A percentile compares a stretch with the other conserved stretches of the same genome.
phyloP scores from a whole-genome alignment of 2,113 vertebrate species.

The Paralichthys olivaceus region DNA sequence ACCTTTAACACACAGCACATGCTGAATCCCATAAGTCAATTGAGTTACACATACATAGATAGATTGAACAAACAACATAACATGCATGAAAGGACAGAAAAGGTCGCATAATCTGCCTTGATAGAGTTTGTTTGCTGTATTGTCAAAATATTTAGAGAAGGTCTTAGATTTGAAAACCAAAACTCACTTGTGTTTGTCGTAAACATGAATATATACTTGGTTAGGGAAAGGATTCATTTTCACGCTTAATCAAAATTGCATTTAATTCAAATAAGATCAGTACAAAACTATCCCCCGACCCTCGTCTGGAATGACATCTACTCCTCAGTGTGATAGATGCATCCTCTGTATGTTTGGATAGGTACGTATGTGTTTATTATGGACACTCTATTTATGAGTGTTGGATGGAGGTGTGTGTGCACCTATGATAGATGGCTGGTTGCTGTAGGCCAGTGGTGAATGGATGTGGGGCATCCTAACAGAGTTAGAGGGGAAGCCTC shows the following conservation, averaged over 20 bases:
- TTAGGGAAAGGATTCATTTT: slow-evolving; percentile 78
- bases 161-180: slow-evolving; percentile 50
- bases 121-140: slow-evolving; percentile 61
- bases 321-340: slow-evolving; percentile 71
- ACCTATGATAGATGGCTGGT: slow-evolving; percentile 82
- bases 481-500: slow-evolving; percentile 75
- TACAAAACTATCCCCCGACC: slow-evolving; percentile 41
- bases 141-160: slow-evolving; percentile 65
- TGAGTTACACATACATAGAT: slow-evolving; percentile 56
- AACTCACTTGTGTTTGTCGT: slow-evolving; percentile 57
- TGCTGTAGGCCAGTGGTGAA: slow-evolving; percentile 79
- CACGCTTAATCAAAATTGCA: slow-evolving; percentile 75
- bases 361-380: slow-evolving; percentile 58
- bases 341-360: slow-evolving; percentile 37
- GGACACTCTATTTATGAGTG: slow-evolving; percentile 62
- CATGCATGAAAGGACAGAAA: slow-evolving; percentile 37
- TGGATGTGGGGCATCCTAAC: slow-evolving; percentile 80
- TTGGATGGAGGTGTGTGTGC: slow-evolving; percentile 68
- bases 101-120: slow-evolving; percentile 49
- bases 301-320: slow-evolving; percentile 56
- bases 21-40: slow-evolving; percentile 40
- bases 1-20: slow-evolving; percentile 20
- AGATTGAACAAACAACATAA: slow-evolving; percentile 60
- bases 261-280: slow-evolving; percentile 75
- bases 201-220: slow-evolving; percentile 71